These are phyloP conservation scores for Amphiura filiformis DNA, from an alignment of 35 echinoderm and acorn worm species.

Conservation along the genomic window DNA sequence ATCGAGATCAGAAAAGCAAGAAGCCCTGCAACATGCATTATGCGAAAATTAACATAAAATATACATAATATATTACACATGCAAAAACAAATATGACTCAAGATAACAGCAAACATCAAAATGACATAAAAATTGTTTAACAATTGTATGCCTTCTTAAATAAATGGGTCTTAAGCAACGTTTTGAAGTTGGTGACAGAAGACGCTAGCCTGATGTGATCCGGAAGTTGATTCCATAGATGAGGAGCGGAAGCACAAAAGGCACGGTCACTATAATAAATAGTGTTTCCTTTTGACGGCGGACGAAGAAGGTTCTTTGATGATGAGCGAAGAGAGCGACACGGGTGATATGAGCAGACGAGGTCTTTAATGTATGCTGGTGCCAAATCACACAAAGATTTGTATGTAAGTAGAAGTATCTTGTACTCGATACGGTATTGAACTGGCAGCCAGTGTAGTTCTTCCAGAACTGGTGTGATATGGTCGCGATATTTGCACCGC, in stretches of 20 bases:
- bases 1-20: too few species aligned
- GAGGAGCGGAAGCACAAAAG: not conserved
- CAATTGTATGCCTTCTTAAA: not conserved
- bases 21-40: too few species aligned
- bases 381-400: not conserved
- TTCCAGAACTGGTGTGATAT: constrained; percentile 36
- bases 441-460: constrained; percentile 53
- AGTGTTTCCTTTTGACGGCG: not conserved
- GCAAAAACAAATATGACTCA: too few species aligned
- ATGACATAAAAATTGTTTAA: not conserved
- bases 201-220: not conserved
- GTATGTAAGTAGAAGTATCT: not conserved
- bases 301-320: not conserved
- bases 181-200: not conserved
- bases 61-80: too few species aligned
- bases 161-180: not conserved
- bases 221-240: not conserved
- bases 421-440: constrained; percentile 27
- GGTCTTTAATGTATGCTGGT: not conserved
- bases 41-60: too few species aligned
- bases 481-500: constrained; percentile 4
- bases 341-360: not conserved
- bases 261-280: not conserved
- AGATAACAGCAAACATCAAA: too few species aligned
- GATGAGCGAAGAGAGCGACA: not conserved